phyloP scores from a whole-genome alignment of 2,888 invertebrate species.

The Ecdyonurus torrentis region DNA sequence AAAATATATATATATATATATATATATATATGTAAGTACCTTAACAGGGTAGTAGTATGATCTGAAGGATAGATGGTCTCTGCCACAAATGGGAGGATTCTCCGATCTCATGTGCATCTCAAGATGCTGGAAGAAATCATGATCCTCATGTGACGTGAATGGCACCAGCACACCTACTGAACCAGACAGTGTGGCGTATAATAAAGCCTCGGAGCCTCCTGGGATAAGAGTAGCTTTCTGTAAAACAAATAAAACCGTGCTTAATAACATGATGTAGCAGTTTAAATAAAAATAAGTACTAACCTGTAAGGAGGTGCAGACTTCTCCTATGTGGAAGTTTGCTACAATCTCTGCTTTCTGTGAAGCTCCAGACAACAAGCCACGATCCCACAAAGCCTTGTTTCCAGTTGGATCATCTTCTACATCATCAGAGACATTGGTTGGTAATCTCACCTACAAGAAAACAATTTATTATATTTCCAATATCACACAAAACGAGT shows the following conservation, averaged over 20 bases:
- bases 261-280: neutral
- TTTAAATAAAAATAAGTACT: conserved; percentile 8
- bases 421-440: conserved; percentile 89
- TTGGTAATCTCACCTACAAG: conserved; percentile 52
- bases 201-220: conserved; percentile 89
- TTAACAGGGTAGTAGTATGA: conserved; percentile 96
- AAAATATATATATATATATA: too few relatives aligned
- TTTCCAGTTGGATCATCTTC: conserved; percentile 99
- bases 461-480: too few relatives aligned
- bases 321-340: conserved; percentile 93
- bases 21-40: too few relatives aligned
- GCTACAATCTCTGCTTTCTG: conserved; percentile 90
- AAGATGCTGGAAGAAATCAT: conserved; percentile 96
- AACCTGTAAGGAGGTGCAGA: conserved; percentile 77
- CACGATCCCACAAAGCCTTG: conserved; percentile 87
- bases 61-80: conserved; percentile 93
- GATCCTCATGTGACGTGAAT: conserved; percentile 91
- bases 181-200: conserved; percentile 92
- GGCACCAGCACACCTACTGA: conserved; percentile 83
- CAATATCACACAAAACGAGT: too few relatives aligned
- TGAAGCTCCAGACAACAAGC: conserved; percentile 87
- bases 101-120: conserved; percentile 99
- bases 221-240: conserved; percentile 86
- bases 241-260: conserved; percentile 5
- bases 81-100: conserved; percentile 86